Evolutionary conservation across 1,140 invertebrate species (phyloP).

Genomic region (Psix sp.): DNA sequence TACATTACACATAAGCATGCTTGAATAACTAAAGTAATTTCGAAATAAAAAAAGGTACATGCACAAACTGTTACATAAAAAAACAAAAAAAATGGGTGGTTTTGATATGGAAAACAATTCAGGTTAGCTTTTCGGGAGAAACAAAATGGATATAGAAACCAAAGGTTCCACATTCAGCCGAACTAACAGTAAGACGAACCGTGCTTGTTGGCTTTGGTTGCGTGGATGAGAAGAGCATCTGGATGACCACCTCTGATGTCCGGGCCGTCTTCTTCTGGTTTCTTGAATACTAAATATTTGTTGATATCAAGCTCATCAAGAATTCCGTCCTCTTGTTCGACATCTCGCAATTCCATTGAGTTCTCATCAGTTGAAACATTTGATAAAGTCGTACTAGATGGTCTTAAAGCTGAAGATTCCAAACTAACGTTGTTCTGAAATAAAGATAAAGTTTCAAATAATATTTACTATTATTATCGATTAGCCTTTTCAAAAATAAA

Average conservation of each 20-base stretch:
- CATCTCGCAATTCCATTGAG: constrained; percentile 70
- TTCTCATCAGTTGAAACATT: constrained; percentile 71
- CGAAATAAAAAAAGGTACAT: constrained; percentile 32
- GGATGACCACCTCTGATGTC: constrained; percentile 93
- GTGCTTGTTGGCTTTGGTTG: constrained; percentile 93
- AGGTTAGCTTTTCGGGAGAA: constrained; percentile 42
- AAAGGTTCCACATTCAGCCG: constrained; percentile 38
- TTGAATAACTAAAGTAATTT: no score
- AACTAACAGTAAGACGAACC: constrained; percentile 75
- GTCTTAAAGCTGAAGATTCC: constrained; percentile 68
- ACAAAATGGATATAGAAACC: constrained; percentile 31
- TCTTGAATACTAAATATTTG: constrained; percentile 86
- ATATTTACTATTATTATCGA: no score
- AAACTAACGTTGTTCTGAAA: constrained; percentile 68
- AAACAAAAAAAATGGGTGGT: constrained; percentile 4
- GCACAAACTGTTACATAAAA: constrained; percentile 6
- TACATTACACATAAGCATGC: no score
- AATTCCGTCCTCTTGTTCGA: constrained; percentile 75
- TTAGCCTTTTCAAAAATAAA: not conserved
- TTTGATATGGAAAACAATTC: constrained; percentile 26
- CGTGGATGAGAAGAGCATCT: constrained; percentile 94
- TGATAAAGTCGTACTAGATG: constrained; percentile 70
- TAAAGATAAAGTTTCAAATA: not conserved
- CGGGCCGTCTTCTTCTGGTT: constrained; percentile 88
- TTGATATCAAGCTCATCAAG: constrained; percentile 89